phyloP scores from a whole-genome alignment of 1,140 invertebrate species.

The Tenebrio molitor region DNA sequence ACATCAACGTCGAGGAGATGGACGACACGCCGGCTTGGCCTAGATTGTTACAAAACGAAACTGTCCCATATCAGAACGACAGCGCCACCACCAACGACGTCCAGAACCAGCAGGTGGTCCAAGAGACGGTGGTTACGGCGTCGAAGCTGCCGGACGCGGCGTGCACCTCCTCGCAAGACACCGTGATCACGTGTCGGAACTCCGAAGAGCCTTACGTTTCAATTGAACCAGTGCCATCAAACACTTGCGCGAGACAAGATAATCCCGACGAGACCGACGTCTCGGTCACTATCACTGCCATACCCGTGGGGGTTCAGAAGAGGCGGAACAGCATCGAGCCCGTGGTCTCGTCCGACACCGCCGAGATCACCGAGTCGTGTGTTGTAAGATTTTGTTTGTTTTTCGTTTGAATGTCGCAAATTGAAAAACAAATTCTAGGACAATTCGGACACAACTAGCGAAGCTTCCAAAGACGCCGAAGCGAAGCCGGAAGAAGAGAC shows the following conservation, averaged over 20 bases:
- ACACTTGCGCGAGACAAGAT: conserved; percentile 39
- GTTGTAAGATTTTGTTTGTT: background rate
- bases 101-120: conserved; percentile 1
- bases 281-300: conserved; percentile 59
- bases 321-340: conserved; percentile 58
- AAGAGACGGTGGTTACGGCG: conserved; percentile 41
- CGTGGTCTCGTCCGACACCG: conserved; percentile 34
- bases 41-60: conserved; percentile 13
- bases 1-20: conserved; percentile 80
- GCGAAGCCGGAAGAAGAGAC: conserved; percentile 26
- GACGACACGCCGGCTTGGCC: conserved; percentile 73
- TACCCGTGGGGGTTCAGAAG: conserved; percentile 60
- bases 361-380: conserved; percentile 25
- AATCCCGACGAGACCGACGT: conserved; percentile 49
- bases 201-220: conserved; percentile 54
- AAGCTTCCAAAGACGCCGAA: conserved; percentile 30
- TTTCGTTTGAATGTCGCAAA: too few relatives aligned
- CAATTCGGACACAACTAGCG: conserved; percentile 23
- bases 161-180: conserved; percentile 50
- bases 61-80: conserved; percentile 7
- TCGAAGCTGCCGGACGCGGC: conserved; percentile 30
- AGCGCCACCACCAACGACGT: conserved; percentile 4
- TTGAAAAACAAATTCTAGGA: too few relatives aligned
- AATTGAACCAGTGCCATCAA: conserved; percentile 55
- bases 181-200: conserved; percentile 55